Percentiles rank a stretch among this genome's conserved stretches.
These are phyloP conservation scores for Oedothorax gibbosus DNA, from an alignment of 1,140 invertebrate genomes.

Conservation along the genomic window DNA sequence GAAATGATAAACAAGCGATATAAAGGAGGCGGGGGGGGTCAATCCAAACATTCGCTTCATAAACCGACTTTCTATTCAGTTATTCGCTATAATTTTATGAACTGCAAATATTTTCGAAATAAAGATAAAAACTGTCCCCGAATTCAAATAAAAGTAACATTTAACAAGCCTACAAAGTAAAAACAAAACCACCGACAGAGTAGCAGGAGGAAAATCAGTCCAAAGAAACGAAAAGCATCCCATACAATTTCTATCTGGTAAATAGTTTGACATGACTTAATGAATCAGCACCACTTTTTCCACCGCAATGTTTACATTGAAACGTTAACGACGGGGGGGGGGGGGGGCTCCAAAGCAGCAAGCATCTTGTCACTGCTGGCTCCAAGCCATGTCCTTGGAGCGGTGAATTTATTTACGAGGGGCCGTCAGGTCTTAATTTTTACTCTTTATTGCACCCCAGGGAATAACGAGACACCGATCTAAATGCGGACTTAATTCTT, in stretches of 20 bases:
- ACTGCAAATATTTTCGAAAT: too few species aligned
- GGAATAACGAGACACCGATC: slow-evolving; percentile 20
- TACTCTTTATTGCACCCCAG: slow-evolving; percentile 33
- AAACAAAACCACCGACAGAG: not conserved
- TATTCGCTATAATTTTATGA: too few species aligned
- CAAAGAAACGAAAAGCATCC: slow-evolving; percentile 18
- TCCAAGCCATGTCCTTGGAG: slow-evolving; percentile 46
- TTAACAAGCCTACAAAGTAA: not conserved
- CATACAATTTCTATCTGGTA: slow-evolving; percentile 48
- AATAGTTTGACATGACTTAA: slow-evolving; percentile 54
- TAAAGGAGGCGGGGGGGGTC: too few species aligned
- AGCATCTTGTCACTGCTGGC: slow-evolving; percentile 26
- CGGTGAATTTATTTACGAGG: slow-evolving; percentile 55
- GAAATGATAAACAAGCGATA: too few species aligned
- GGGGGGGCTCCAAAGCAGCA: not conserved
- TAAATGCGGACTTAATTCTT: slow-evolving; percentile 43
- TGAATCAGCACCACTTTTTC: slow-evolving; percentile 52
- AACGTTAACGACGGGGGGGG: slow-evolving; percentile 42
- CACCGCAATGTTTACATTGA: slow-evolving; percentile 52
- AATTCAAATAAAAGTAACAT: not conserved
- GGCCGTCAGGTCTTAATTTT: slow-evolving; percentile 48
- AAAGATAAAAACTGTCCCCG: too few species aligned
- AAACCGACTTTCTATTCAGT: too few species aligned
- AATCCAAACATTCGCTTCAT: too few species aligned
- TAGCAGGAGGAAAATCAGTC: not conserved